Evolutionary conservation across 2,113 vertebrate species (phyloP).

Genomic region (Rhea pennata): DNA sequence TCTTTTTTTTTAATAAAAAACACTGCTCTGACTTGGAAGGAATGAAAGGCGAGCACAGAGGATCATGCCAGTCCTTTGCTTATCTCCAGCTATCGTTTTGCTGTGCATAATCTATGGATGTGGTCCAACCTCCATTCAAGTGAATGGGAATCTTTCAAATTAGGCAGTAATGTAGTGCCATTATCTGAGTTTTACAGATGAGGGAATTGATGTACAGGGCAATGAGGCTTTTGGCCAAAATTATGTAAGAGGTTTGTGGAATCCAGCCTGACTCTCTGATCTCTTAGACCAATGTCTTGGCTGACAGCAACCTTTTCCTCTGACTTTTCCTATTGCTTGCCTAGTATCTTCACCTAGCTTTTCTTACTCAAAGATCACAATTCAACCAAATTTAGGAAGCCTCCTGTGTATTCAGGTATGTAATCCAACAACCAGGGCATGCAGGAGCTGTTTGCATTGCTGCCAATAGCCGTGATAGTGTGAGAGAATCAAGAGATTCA

Average conservation of each 20-base stretch:
- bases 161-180: background rate
- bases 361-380: background rate
- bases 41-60: background rate
- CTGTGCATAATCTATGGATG: background rate
- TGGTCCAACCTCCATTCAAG: background rate
- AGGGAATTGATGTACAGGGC: background rate
- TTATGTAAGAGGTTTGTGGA: background rate
- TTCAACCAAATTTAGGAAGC: background rate
- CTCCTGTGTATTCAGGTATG: background rate
- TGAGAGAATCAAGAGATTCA: background rate
- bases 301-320: background rate
- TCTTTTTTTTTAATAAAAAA: background rate
- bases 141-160: background rate
- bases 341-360: background rate
- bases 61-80: background rate
- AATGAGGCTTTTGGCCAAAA: background rate
- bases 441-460: background rate
- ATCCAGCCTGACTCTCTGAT: background rate
- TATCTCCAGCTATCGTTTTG: background rate
- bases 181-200: background rate
- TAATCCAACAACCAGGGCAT: background rate
- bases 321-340: background rate
- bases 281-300: background rate
- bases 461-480: background rate
- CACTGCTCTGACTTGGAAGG: background rate